Conservation (phyloP, 2,113 vertebrate species). For the Isurus oxyrinchus region DNA sequence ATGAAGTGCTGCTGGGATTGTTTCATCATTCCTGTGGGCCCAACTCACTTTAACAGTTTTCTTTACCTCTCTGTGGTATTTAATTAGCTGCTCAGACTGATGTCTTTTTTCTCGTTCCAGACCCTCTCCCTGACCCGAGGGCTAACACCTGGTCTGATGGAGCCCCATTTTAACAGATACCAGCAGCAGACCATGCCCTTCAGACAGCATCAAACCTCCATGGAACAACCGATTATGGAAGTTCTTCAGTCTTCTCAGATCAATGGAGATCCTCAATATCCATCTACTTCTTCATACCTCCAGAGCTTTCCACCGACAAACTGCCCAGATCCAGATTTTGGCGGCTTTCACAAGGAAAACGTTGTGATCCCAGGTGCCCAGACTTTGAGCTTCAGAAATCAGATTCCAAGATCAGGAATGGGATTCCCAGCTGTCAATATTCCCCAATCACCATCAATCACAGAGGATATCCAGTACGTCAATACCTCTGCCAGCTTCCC, state of each 20-base stretch:
- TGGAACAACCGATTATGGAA: neutral
- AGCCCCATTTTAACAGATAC: neutral
- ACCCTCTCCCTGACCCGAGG: neutral
- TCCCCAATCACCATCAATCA: neutral
- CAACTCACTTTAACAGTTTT: neutral
- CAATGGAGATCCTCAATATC: neutral
- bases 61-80: neutral
- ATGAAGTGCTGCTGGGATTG: neutral
- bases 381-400: no score
- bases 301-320: neutral
- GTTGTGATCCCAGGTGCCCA: no score
- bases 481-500: no score
- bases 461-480: neutral
- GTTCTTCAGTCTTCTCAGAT: neutral
- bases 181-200: neutral
- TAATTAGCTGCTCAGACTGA: neutral
- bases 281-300: neutral
- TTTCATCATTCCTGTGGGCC: neutral
- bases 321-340: neutral
- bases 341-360: no score
- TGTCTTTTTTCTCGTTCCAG: neutral
- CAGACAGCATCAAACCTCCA: no score
- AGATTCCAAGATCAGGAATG: neutral
- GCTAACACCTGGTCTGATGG: neutral
- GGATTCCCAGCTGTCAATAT: neutral